Evolutionary conservation across 1,140 invertebrate genomes (phyloP), one percentile per base, ranked within the genome.

Genomic region (Orussus abietinus): DNA sequence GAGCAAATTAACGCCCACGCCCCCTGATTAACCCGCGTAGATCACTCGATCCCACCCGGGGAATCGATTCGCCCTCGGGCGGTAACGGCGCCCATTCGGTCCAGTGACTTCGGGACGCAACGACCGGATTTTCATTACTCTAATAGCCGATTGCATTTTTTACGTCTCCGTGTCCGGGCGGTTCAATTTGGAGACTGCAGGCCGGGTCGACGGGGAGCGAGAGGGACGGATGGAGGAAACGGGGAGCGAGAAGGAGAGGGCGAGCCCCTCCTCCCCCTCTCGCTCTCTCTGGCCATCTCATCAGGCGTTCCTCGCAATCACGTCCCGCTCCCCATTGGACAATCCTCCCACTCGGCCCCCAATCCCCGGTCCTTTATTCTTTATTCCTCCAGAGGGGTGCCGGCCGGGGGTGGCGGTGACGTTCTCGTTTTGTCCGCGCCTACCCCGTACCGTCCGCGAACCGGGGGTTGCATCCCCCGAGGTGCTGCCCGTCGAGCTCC

Each of bases 81-180:
- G 29, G 46, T 35, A 18, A 36, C 42, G 47, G 49, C 49, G 36
- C 46, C 48, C 47, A 40, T 52, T 43, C 51, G 57, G 58, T n/a
- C n/a, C n/a, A n/a, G n/a, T n/a, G n/a, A 64, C 62, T 64, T 60
- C 54, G 54, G 55, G 49, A 58, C 49, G 58, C 61, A 55, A 56
- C 51, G 42, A 50, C 47, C 52, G 54, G 59, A n/a, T 54, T 69
- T 71, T 73, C 69, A 73, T 72, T 72, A 72, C 66, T 59, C 62
- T 70, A 72, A 73, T 64, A 72, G 69, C 66, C 68, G 69, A 73
- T 69, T 71, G 69, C 67, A 68, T 73, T 73, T 72, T 73, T 71
- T 73, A 66, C 61, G 58, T 68, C 59, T 62, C 55, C 48, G 44
- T 52, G 53, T 50, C 50, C 47, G 41, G 33, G 33, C 9, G 21